A percentile compares a stretch with the other conserved stretches of the same genome.
Evolutionary conservation across 2,797 vertebrate species (phyloP).

Genomic region (Hafferia zeledoni): DNA sequence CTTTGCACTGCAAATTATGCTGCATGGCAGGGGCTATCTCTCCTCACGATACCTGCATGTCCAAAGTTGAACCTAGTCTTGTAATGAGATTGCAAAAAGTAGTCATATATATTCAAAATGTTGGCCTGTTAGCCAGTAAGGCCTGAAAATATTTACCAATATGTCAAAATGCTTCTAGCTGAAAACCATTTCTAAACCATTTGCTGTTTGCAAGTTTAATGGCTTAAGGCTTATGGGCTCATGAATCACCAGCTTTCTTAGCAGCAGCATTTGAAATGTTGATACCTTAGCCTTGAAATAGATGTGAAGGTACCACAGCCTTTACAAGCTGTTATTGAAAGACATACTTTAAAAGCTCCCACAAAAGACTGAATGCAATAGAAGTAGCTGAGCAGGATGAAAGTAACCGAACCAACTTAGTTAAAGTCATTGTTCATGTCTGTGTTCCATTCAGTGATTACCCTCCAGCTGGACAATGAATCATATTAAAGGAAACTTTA

Average conservation of each 20-base stretch:
- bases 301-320: slow-evolving; percentile 64
- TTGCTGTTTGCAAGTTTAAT: slow-evolving; percentile 69
- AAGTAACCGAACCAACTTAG: slow-evolving; percentile 41
- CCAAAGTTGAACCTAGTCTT: slow-evolving; percentile 40
- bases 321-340: slow-evolving; percentile 64
- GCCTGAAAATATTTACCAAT: slow-evolving; percentile 70
- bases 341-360: slow-evolving; percentile 62
- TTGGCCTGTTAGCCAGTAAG: slow-evolving; percentile 59
- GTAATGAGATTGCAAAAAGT: slow-evolving; percentile 63
- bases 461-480: slow-evolving; percentile 24
- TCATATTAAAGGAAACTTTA: slow-evolving; percentile 28
- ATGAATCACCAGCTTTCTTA: slow-evolving; percentile 64
- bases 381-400: slow-evolving; percentile 24
- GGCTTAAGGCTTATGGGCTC: slow-evolving; percentile 63
- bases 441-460: slow-evolving; percentile 13
- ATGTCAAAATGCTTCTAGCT: slow-evolving; percentile 68
- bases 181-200: slow-evolving; percentile 58
- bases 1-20: slow-evolving; percentile 52
- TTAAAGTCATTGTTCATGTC: slow-evolving; percentile 60
- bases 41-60: slow-evolving; percentile 22
- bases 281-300: slow-evolving; percentile 72
- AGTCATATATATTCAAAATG: slow-evolving; percentile 72
- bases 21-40: slow-evolving; percentile 40
- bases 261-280: slow-evolving; percentile 69
- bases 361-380: slow-evolving; percentile 38